These are phyloP conservation scores for Plotosus lineatus DNA, from an alignment of 2,113 vertebrate genomes.

Conservation along the genomic window DNA sequence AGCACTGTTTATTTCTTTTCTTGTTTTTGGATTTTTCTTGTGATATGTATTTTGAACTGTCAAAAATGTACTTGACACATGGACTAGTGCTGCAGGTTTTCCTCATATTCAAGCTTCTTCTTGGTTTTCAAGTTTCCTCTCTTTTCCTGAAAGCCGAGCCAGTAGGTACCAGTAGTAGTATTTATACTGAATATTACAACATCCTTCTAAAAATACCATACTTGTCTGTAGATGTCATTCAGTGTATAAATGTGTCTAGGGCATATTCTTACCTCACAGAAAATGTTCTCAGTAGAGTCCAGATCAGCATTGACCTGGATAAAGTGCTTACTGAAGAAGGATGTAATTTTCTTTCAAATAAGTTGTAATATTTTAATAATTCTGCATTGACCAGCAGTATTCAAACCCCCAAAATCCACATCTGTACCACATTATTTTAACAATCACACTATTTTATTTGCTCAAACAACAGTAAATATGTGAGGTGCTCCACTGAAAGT, in stretches of 20 bases:
- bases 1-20: not conserved
- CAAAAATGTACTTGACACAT: not conserved
- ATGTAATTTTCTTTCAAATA: not conserved
- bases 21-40: not conserved
- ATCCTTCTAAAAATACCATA: no score
- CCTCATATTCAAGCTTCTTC: not conserved
- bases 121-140: not conserved
- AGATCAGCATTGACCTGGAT: not conserved
- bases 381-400: not conserved
- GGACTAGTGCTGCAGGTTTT: not conserved
- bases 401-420: not conserved
- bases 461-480: not conserved
- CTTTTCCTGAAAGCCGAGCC: not conserved
- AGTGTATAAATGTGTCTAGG: not conserved
- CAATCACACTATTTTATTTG: no score
- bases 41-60: not conserved
- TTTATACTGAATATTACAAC: no score
- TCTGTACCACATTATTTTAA: not conserved
- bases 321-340: not conserved
- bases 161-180: no score
- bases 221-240: not conserved
- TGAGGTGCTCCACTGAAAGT: no score
- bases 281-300: not conserved
- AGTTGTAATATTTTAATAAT: not conserved
- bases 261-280: not conserved